Conservation (phyloP, 2,888 invertebrate species). For the Piscicola geometra region DNA sequence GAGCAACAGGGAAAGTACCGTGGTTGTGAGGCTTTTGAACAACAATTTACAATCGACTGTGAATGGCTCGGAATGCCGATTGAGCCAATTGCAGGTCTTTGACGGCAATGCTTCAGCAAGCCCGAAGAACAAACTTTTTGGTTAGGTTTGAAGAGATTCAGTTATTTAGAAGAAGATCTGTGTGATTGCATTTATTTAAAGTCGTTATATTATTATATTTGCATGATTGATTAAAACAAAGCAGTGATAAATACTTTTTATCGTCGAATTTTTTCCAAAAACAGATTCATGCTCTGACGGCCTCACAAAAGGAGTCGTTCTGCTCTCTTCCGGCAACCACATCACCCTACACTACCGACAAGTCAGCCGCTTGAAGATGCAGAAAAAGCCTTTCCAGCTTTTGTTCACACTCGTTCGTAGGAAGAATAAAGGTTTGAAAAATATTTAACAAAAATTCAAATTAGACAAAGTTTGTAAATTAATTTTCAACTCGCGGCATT, state of each 20-base stretch:
- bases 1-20: neutral
- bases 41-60: neutral
- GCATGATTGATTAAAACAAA: neutral
- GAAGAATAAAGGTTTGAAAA: no score
- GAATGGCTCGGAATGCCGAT: neutral
- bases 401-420: neutral
- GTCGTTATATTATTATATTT: no score
- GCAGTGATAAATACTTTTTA: neutral
- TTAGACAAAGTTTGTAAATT: no score
- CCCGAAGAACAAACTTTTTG: neutral
- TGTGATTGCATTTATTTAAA: no score
- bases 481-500: no score
- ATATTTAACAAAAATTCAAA: no score
- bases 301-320: neutral
- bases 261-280: neutral
- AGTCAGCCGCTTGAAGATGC: neutral
- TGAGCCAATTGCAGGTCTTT: neutral
- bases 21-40: neutral
- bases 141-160: neutral
- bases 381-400: neutral
- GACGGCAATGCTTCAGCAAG: neutral
- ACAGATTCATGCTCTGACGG: neutral
- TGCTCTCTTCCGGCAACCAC: neutral
- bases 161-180: no score
- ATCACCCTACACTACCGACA: neutral